Conservation (phyloP, 1,140 invertebrate genomes). For the Zaprionus kolodkinae region DNA sequence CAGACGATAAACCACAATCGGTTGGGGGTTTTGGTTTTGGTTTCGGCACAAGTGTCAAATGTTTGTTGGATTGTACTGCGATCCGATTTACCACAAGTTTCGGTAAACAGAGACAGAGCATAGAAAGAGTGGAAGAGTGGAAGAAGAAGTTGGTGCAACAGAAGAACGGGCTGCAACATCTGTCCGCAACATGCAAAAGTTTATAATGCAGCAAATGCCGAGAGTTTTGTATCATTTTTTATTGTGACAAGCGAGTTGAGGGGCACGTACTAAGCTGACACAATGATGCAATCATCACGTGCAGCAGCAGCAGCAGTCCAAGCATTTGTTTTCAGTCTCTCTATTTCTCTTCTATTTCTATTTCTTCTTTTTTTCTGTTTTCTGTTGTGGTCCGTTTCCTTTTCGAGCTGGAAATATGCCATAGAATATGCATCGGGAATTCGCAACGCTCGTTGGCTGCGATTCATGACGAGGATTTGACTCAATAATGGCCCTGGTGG, state of each 20-base stretch:
- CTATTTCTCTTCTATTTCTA: slow-evolving; percentile 3
- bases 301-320: slow-evolving; percentile 46
- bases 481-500: slow-evolving; percentile 41
- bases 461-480: slow-evolving; percentile 47
- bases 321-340: slow-evolving; percentile 47
- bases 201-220: slow-evolving; percentile 63
- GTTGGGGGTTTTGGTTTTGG: not conserved
- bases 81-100: slow-evolving; percentile 54
- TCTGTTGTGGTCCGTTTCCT: not conserved
- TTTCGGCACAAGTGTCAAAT: slow-evolving; percentile 56
- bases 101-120: slow-evolving; percentile 46
- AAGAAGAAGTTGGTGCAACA: not conserved
- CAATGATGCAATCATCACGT: slow-evolving; percentile 83
- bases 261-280: slow-evolving; percentile 82
- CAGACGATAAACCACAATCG: slow-evolving; percentile 21
- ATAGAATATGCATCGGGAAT: slow-evolving; percentile 36
- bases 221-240: slow-evolving; percentile 78
- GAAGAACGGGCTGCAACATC: slow-evolving; percentile 26
- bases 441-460: slow-evolving; percentile 46
- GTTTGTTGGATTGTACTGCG: slow-evolving; percentile 11
- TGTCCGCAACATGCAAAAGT: slow-evolving; percentile 60
- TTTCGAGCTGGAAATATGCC: slow-evolving; percentile 31
- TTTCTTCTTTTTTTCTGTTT: slow-evolving; percentile 22
- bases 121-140: not conserved
- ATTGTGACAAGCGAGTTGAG: slow-evolving; percentile 70